A percentile compares a stretch with the other conserved stretches of the same genome.
These are phyloP conservation scores for Noturus placidus DNA, from an alignment of 2,113 vertebrate species.

Conservation along the genomic window DNA sequence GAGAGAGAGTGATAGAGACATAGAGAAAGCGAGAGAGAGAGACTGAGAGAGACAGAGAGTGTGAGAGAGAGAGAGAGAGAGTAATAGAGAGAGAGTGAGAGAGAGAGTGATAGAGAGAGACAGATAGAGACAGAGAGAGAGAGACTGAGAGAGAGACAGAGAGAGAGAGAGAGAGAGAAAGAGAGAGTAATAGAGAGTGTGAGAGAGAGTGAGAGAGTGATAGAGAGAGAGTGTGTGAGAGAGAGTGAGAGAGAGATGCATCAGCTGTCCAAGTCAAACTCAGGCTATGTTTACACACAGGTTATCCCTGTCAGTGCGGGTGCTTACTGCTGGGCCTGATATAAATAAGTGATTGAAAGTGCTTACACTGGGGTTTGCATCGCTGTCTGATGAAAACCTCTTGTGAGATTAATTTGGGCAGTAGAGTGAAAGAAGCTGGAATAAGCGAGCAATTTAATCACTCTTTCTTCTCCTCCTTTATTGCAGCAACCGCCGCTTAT, in stretches of 20 bases:
- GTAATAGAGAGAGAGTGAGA: no score
- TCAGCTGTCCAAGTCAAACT: neutral
- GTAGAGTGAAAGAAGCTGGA: neutral
- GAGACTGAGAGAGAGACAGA: neutral
- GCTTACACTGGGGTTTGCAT: neutral
- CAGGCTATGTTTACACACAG: neutral
- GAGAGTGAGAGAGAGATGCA: neutral
- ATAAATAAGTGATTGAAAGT: neutral
- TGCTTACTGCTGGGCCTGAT: neutral
- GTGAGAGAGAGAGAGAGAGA: no score
- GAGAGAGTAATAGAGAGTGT: no score
- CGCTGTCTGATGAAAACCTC: neutral
- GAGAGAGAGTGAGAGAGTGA: neutral
- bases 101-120: no score
- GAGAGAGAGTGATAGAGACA: no score
- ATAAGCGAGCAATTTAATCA: slow-evolving; percentile 10
- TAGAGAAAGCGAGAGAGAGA: neutral
- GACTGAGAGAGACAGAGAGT: neutral
- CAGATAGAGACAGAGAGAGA: no score
- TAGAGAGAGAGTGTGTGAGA: no score
- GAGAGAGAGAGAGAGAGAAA: neutral
- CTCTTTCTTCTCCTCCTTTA: slow-evolving; percentile 54
- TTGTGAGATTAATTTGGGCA: neutral
- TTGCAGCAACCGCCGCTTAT: slow-evolving; percentile 81
- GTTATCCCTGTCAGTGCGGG: neutral